Base-by-base conservation (phyloP, 2,113 vertebrate species). In the Aythya baeri region DNA sequence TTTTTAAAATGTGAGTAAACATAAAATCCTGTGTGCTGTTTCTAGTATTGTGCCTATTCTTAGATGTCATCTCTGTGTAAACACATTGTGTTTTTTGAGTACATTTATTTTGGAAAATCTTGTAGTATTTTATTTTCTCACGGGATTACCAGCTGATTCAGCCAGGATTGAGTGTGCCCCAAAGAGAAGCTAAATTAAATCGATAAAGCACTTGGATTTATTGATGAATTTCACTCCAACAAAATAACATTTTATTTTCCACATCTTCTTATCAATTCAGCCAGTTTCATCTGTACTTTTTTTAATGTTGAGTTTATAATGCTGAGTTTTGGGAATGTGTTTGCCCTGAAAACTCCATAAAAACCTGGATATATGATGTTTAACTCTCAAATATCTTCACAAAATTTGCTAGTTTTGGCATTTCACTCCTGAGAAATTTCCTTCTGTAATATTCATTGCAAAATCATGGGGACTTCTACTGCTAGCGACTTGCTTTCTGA, bases 151-250 rank as follows among this genome's bases (percentile, higher is more conserved):
- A 26, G 4, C 29, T 70, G 20, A 62, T 82, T 77, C 63, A 17
- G 23, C 25, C n/a, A 74, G 50, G 11, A 17, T 41, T 68, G 27
- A 86, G 55, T 36, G 36, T 2, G 0, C 74, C 44, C 17, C 46
- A 44, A 34, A 83, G 36, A 57, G 67, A 93, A 90, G 34, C 49
- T 91, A 22, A 93, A 78, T 83, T 81, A 65, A 92, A 75, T 10
- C 12, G 67, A 49, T 73, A 36, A 74, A 75, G 38, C 41, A 11
- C 50, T 76, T 74, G n/a, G 32, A 36, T 72, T 86, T 92, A 8
- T 34, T 70, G 57, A 75, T 50, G 5, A 72, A 82, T 92, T 78
- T 81, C 31, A 31, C 32, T n/a, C 13, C 61, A 59, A 36, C 16
- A 78, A 84, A 86, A 3, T 46, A 88, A 25, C 1, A 8, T 21